Evolutionary conservation across 2,888 invertebrate species (phyloP).

Genomic region (Meloe dianella): DNA sequence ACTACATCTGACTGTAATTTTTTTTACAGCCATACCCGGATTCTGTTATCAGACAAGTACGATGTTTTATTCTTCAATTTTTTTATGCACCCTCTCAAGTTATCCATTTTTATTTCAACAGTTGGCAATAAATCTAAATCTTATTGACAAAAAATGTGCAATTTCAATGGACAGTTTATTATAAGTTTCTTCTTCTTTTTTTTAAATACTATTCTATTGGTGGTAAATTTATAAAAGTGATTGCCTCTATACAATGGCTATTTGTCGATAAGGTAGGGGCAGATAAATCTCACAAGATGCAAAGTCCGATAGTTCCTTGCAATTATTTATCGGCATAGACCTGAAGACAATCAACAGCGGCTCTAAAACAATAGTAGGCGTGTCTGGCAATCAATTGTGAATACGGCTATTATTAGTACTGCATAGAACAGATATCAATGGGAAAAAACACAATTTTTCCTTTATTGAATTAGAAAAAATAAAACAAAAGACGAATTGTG

Average conservation of each 20-base stretch:
- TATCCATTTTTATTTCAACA: not conserved
- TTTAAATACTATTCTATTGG: constrained; percentile 40
- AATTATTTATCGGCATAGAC: constrained; percentile 55
- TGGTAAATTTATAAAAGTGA: constrained; percentile 44
- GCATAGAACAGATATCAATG: constrained; percentile 16
- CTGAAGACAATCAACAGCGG: constrained; percentile 59
- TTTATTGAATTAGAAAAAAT: too few species aligned
- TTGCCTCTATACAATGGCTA: constrained; percentile 45
- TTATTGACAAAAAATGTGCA: not conserved
- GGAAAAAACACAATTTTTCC: constrained; percentile 7
- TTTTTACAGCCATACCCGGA: constrained; percentile 37
- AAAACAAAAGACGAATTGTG: not conserved
- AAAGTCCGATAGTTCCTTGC: constrained; percentile 52
- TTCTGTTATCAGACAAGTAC: constrained; percentile 1
- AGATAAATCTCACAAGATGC: constrained; percentile 54
- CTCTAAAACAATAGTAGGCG: constrained; percentile 60
- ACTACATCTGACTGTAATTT: constrained; percentile 42
- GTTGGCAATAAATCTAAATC: not conserved
- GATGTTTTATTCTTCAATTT: not conserved
- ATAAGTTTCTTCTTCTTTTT: constrained; percentile 23
- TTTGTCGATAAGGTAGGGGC: constrained; percentile 45
- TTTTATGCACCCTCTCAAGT: not conserved
- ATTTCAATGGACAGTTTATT: not conserved
- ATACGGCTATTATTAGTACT: constrained; percentile 55
- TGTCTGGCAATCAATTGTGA: constrained; percentile 57